Conservation (phyloP, 2,797 vertebrate species). For the Aulostomus chinensis region DNA sequence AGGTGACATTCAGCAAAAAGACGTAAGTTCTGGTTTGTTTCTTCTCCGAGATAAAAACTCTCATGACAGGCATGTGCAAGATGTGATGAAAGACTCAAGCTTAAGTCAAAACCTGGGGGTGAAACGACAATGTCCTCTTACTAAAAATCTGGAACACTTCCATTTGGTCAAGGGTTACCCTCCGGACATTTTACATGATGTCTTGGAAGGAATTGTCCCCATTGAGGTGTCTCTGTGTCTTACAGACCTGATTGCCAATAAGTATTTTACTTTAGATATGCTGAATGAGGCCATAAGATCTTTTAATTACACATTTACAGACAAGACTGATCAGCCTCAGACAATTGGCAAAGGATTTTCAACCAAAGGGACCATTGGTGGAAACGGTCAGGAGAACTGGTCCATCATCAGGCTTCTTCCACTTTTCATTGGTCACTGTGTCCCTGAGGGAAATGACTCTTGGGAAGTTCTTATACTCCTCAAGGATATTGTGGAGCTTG, state of each 20-base stretch:
- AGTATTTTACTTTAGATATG: conserved; percentile 1
- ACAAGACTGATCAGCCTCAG: conserved; percentile 33
- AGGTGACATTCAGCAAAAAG: conserved; percentile 6
- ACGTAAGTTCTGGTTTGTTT: conserved; percentile 34
- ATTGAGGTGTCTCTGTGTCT: conserved; percentile 27
- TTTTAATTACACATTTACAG: conserved; percentile 37
- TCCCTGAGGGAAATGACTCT: conserved; percentile 23
- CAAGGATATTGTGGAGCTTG: conserved; percentile 36
- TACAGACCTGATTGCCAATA: too few relatives aligned
- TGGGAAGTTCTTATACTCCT: conserved; percentile 45
- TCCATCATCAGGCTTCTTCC: conserved; percentile 26
- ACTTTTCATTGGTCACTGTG: conserved; percentile 31
- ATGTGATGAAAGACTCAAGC: conserved; percentile 12
- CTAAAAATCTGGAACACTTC: conserved; percentile 29
- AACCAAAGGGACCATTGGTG: conserved; percentile 20
- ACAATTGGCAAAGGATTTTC: conserved; percentile 13
- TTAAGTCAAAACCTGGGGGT: conserved; percentile 13
- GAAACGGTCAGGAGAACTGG: conserved; percentile 18
- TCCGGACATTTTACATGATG: conserved; percentile 37
- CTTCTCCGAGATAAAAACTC: conserved; percentile 15
- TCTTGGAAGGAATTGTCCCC: conserved; percentile 43
- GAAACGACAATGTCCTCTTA: conserved; percentile 29
- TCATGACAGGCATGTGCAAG: conserved; percentile 34
- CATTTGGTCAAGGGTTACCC: conserved; percentile 36
- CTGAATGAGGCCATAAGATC: conserved; percentile 18